phyloP scores from a whole-genome alignment of 2,888 invertebrate species.

The Magallana nippona region DNA sequence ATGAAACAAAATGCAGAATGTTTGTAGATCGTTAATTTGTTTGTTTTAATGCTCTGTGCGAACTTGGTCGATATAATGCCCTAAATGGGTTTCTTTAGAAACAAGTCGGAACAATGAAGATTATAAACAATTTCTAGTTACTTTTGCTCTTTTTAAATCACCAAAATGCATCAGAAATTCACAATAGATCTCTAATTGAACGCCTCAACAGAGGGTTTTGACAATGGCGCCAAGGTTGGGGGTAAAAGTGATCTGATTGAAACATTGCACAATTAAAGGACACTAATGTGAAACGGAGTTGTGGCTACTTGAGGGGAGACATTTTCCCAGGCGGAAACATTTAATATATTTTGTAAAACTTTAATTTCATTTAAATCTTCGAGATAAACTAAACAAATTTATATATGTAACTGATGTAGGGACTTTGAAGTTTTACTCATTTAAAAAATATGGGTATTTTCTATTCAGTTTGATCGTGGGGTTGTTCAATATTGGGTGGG shows the following conservation, averaged over 20 bases:
- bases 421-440: background rate
- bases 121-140: slow-evolving; percentile 20
- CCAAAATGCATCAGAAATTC: slow-evolving; percentile 26
- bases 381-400: no score
- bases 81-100: slow-evolving; percentile 27
- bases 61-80: slow-evolving; percentile 1
- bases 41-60: slow-evolving; percentile 20
- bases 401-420: slow-evolving; percentile 4
- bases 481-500: slow-evolving; percentile 7
- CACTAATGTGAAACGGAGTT: background rate
- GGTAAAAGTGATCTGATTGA: background rate
- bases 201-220: background rate
- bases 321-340: background rate
- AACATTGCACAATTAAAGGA: slow-evolving; percentile 22
- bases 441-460: background rate
- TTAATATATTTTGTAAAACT: no score
- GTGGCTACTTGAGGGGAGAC: background rate
- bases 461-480: slow-evolving; percentile 12
- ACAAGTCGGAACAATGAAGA: background rate
- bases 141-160: slow-evolving; percentile 23
- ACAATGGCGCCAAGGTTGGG: background rate
- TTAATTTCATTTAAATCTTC: no score
- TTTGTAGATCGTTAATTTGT: background rate
- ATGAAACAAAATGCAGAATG: background rate
- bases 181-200: slow-evolving; percentile 29